Percentiles rank a stretch among this genome's conserved stretches.
These are phyloP conservation scores for Chitala chitala DNA, from an alignment of 2,113 vertebrate species.

Conservation along the genomic window DNA sequence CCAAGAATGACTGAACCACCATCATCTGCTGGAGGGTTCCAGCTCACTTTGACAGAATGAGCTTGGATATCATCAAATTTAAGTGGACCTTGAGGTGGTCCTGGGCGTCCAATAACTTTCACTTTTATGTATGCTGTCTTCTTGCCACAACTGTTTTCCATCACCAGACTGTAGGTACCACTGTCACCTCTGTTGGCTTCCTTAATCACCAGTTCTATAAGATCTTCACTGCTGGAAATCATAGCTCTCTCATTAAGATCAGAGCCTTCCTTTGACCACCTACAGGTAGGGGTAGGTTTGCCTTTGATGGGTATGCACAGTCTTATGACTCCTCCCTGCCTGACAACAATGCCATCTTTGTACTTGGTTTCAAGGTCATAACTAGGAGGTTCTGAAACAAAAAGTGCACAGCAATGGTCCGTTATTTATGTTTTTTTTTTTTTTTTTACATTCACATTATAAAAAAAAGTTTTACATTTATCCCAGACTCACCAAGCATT, in stretches of 20 bases:
- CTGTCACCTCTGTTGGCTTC: conserved; percentile 85
- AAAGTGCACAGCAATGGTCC: conserved; percentile 23
- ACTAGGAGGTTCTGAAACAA: conserved; percentile 82
- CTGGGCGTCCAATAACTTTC: conserved; percentile 86
- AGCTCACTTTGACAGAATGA: conserved; percentile 84
- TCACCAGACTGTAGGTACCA: conserved; percentile 77
- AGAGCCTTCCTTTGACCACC: conserved; percentile 87
- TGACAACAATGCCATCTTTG: conserved; percentile 84
- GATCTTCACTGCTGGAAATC: conserved; percentile 84
- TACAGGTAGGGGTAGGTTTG: conserved; percentile 86
- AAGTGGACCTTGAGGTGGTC: conserved; percentile 83
- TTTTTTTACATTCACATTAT: neutral
- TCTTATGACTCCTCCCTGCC: conserved; percentile 85
- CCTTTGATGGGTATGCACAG: conserved; percentile 92
- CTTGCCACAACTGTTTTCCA: conserved; percentile 93
- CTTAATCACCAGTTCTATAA: conserved; percentile 89
- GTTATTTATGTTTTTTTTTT: no score
- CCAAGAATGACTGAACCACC: conserved; percentile 87
- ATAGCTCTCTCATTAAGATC: conserved; percentile 76
- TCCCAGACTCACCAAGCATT: conserved; percentile 82
- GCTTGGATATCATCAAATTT: conserved; percentile 89
- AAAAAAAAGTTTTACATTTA: neutral
- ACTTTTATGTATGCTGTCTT: conserved; percentile 91
- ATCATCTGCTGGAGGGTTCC: conserved; percentile 80
- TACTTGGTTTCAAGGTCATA: conserved; percentile 92